A percentile compares a stretch with the other conserved stretches of the same genome.
phyloP scores from a whole-genome alignment of 2,888 invertebrate species.

The Xestobium rufovillosum region DNA sequence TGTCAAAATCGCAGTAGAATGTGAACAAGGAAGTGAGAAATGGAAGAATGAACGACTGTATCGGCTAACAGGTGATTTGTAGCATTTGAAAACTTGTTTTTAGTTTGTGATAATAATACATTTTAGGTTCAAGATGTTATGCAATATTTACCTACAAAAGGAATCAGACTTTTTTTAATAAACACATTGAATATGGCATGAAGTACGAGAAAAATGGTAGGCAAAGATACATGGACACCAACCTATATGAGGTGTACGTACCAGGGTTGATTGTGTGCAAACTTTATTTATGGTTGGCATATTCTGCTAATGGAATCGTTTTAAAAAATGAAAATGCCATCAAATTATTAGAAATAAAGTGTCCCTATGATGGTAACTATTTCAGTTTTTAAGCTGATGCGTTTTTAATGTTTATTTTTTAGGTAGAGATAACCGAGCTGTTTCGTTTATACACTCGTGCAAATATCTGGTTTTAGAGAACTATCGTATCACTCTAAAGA shows the following conservation, averaged over 20 bases:
- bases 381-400: background rate
- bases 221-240: background rate
- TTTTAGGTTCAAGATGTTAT: background rate
- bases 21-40: constrained; percentile 3
- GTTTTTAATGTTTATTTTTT: background rate
- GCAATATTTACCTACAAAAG: constrained; percentile 1
- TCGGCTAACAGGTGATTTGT: constrained; percentile 1
- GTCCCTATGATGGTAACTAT: constrained; percentile 8
- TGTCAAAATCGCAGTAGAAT: background rate
- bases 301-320: constrained; percentile 8
- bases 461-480: background rate
- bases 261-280: constrained; percentile 5
- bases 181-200: constrained; percentile 2
- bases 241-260: background rate
- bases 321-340: constrained; percentile 5
- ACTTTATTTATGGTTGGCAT: constrained; percentile 5
- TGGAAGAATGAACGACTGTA: constrained; percentile 1
- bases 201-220: constrained; percentile 3
- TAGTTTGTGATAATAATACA: background rate
- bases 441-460: background rate
- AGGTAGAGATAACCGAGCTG: background rate
- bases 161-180: constrained; percentile 2
- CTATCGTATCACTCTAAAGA: constrained; percentile 1
- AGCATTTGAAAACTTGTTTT: background rate
- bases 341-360: constrained; percentile 13